These are phyloP conservation scores for Heliconius ismenius DNA, from an alignment of 2,888 invertebrate genomes.

Conservation along the genomic window DNA sequence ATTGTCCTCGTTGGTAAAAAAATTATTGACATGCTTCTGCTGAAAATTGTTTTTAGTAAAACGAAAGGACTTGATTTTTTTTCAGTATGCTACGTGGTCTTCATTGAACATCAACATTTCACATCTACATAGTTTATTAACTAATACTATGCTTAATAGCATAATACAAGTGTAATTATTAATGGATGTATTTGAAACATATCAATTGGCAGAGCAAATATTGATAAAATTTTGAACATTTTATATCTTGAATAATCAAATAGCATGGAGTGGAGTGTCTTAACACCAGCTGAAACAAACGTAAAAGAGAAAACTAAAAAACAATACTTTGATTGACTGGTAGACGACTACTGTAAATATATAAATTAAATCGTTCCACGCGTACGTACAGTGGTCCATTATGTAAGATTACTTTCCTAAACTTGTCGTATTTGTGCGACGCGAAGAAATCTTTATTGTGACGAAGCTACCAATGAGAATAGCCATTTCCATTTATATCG, in stretches of 20 bases:
- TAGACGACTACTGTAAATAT: constrained; percentile 48
- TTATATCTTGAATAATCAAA: too few relatives aligned
- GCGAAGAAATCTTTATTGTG: constrained; percentile 75
- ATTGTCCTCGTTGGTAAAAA: neutral
- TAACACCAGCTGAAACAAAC: too few relatives aligned
- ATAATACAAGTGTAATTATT: too few relatives aligned
- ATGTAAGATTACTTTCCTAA: constrained; percentile 80
- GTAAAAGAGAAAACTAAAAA: too few relatives aligned
- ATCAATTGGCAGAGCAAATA: neutral
- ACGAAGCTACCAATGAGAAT: constrained; percentile 70
- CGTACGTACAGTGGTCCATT: constrained; percentile 72
- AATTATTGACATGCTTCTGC: neutral
- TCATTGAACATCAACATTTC: too few relatives aligned
- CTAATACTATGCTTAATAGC: too few relatives aligned
- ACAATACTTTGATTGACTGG: too few relatives aligned
- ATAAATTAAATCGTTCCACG: constrained; percentile 74
- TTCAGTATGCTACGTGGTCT: neutral
- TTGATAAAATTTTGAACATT: constrained; percentile 56
- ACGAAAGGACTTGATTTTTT: neutral
- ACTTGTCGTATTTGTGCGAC: constrained; percentile 79
- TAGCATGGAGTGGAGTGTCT: too few relatives aligned
- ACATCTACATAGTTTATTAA: too few relatives aligned
- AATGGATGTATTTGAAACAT: too few relatives aligned
- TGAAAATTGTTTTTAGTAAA: neutral
- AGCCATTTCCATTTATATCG: constrained; percentile 76